Percentiles rank a stretch among this genome's conserved stretches.
phyloP scores from a whole-genome alignment of 2,113 vertebrate genomes.

The Leiothrix lutea region DNA sequence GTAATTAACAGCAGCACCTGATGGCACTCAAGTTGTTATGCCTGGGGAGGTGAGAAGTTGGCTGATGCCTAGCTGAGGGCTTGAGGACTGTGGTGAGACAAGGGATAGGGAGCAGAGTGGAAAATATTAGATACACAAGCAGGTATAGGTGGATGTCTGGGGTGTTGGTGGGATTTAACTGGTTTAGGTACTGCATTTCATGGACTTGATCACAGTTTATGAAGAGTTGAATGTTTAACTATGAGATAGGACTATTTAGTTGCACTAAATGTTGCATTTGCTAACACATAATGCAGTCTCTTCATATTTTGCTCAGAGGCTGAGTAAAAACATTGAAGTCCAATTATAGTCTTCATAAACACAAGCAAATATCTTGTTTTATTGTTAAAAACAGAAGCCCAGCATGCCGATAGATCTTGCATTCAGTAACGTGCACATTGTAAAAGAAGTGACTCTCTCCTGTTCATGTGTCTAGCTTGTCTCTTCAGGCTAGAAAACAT shows the following conservation, averaged over 20 bases:
- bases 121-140: background rate
- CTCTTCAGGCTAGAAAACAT: background rate
- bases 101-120: too few relatives aligned
- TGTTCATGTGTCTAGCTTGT: background rate
- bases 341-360: accelerated
- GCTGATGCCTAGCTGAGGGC: background rate
- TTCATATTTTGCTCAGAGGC: accelerated
- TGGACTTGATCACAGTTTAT: too few relatives aligned
- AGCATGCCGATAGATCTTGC: background rate
- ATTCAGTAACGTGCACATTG: accelerated
- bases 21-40: too few relatives aligned
- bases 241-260: background rate
- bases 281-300: background rate
- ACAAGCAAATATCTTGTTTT: background rate
- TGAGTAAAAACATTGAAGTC: background rate
- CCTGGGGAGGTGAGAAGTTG: background rate
- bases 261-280: background rate
- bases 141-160: accelerated
- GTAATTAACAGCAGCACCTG: background rate
- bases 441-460: background rate
- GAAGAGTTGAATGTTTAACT: background rate
- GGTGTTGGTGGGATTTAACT: background rate
- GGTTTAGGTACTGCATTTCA: background rate
- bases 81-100: background rate
- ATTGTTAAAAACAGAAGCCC: background rate